A percentile compares a stretch with the other conserved stretches of the same genome.
These are phyloP conservation scores for Spilosoma lubricipeda DNA, from an alignment of 2,888 invertebrate species.

Conservation along the genomic window DNA sequence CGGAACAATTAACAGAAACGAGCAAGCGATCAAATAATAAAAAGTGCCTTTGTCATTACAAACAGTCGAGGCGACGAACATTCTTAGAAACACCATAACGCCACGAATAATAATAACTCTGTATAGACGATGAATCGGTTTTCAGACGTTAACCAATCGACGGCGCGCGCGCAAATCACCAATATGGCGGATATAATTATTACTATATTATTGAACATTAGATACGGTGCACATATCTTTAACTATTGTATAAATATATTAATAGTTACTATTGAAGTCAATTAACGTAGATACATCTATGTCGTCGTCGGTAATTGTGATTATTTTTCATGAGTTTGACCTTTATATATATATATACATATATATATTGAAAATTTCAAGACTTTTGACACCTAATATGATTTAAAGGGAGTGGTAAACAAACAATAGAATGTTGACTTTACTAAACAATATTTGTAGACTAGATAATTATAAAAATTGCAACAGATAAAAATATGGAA, in stretches of 20 bases:
- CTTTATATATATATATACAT: too few relatives aligned
- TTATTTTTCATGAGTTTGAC: not conserved
- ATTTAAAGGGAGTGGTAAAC: too few relatives aligned
- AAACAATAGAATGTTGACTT: too few relatives aligned
- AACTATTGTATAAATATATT: slow-evolving; percentile 39
- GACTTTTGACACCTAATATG: too few relatives aligned
- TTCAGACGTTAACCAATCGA: slow-evolving; percentile 67
- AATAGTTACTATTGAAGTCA: slow-evolving; percentile 37
- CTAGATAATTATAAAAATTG: too few relatives aligned
- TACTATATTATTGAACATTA: slow-evolving; percentile 44
- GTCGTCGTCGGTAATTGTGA: not conserved
- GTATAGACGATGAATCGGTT: slow-evolving; percentile 65
- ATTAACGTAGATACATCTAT: slow-evolving; percentile 36
- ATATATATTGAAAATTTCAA: too few relatives aligned
- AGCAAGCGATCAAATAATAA: slow-evolving; percentile 83
- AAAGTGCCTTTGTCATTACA: slow-evolving; percentile 82
- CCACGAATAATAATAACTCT: slow-evolving; percentile 68
- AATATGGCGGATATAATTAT: slow-evolving; percentile 70
- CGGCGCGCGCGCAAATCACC: slow-evolving; percentile 57
- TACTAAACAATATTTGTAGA: too few relatives aligned
- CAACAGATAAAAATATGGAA: too few relatives aligned
- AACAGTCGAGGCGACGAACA: slow-evolving; percentile 65
- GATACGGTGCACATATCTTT: slow-evolving; percentile 45
- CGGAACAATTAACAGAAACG: slow-evolving; percentile 83
- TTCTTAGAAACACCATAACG: slow-evolving; percentile 75